Conservation (phyloP, 1,140 invertebrate genomes). For the Cepaea nemoralis region DNA sequence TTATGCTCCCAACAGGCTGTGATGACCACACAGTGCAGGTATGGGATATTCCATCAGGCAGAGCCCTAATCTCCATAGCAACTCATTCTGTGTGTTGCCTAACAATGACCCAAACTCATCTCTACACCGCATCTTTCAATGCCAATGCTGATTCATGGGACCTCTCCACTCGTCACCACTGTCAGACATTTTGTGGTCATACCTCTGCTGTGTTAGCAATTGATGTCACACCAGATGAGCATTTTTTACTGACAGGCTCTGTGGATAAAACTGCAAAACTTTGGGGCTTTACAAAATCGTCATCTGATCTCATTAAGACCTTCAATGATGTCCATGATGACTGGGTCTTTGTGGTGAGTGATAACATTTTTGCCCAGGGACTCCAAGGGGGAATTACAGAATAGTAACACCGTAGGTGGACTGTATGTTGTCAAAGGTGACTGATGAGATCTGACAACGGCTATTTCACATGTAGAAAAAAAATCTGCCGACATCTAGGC, state of each 20-base stretch:
- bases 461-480: no score
- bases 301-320: conserved; percentile 1
- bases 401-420: no score
- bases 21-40: conserved; percentile 39
- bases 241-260: conserved; percentile 29
- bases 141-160: conserved; percentile 38
- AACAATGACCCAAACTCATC: conserved; percentile 1
- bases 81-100: conserved; percentile 35
- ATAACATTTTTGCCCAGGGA: not conserved
- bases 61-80: not conserved
- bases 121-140: conserved; percentile 36
- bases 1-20: not conserved
- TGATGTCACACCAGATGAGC: conserved; percentile 25
- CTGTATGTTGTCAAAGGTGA: no score
- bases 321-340: conserved; percentile 20
- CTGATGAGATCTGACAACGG: no score
- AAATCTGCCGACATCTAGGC: no score
- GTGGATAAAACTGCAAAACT: conserved; percentile 35
- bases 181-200: conserved; percentile 24
- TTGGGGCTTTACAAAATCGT: conserved; percentile 5
- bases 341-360: conserved; percentile 25
- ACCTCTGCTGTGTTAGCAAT: conserved; percentile 37
- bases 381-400: no score
- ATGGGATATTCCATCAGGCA: conserved; percentile 16
- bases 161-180: conserved; percentile 17